Percentiles rank a stretch among this genome's conserved stretches.
Evolutionary conservation across 2,888 invertebrate species (phyloP).

Genomic region (Cephalotes varians): DNA sequence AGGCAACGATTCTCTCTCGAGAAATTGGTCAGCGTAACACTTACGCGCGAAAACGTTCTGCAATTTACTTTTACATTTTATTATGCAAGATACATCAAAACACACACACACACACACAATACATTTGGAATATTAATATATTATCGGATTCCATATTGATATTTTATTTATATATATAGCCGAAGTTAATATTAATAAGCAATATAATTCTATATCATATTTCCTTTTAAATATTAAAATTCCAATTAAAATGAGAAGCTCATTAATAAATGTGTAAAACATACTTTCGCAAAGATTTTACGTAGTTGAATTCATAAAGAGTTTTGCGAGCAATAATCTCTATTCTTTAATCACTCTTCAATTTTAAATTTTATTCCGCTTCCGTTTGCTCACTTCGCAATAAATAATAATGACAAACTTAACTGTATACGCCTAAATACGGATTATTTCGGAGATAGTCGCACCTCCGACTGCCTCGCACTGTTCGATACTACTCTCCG

Average conservation of each 20-base stretch:
- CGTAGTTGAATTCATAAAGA: neutral
- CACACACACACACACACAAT: neutral
- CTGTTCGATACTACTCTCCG: neutral
- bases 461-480: neutral
- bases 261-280: neutral
- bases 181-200: neutral
- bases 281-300: neutral
- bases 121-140: neutral
- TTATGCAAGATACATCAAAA: constrained; percentile 1
- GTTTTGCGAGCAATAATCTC: neutral
- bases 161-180: neutral
- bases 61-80: constrained; percentile 23
- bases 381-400: neutral
- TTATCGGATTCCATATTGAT: neutral
- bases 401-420: constrained; percentile 11
- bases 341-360: neutral
- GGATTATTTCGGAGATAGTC: constrained; percentile 3
- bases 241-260: neutral
- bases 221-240: neutral
- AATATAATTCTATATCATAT: neutral
- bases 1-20: constrained; percentile 4
- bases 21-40: constrained; percentile 28
- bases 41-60: constrained; percentile 25
- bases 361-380: neutral
- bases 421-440: constrained; percentile 1